phyloP scores from a whole-genome alignment of 2,888 invertebrate species.

The Neuroscelio doddi region DNA sequence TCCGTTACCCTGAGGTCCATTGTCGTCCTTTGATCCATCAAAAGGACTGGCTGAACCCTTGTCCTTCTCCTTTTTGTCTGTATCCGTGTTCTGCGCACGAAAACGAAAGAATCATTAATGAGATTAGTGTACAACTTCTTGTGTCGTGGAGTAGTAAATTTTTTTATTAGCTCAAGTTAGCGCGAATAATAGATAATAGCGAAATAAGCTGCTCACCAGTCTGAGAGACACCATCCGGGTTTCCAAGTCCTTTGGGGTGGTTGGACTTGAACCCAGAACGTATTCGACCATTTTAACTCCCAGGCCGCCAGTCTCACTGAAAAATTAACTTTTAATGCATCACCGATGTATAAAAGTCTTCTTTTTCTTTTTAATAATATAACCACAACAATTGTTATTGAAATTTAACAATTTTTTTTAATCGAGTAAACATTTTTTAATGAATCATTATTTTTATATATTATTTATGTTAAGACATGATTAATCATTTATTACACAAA shows the following conservation, averaged over 20 bases:
- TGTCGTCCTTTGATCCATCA: conserved; percentile 75
- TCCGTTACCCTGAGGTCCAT: conserved; percentile 74
- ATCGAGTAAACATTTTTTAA: too few relatives aligned
- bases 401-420: too few relatives aligned
- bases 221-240: conserved; percentile 68
- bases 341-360: too few relatives aligned
- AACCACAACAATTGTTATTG: not conserved
- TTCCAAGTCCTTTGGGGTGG: conserved; percentile 73
- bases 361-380: conserved; percentile 1
- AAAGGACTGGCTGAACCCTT: conserved; percentile 76
- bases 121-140: not conserved
- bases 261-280: conserved; percentile 94
- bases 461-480: not conserved
- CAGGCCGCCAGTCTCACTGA: conserved; percentile 90
- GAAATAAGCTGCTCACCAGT: conserved; percentile 66
- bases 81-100: conserved; percentile 61
- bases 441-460: not conserved
- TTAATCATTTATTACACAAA: not conserved
- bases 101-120: conserved; percentile 25
- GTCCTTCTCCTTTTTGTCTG: conserved; percentile 74
- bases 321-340: conserved; percentile 41
- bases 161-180: not conserved
- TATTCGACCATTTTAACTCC: conserved; percentile 99
- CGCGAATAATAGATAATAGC: not conserved
- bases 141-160: not conserved